Base-by-base conservation (phyloP, 1,140 invertebrate genomes). In the Campoletis sonorensis region DNA sequence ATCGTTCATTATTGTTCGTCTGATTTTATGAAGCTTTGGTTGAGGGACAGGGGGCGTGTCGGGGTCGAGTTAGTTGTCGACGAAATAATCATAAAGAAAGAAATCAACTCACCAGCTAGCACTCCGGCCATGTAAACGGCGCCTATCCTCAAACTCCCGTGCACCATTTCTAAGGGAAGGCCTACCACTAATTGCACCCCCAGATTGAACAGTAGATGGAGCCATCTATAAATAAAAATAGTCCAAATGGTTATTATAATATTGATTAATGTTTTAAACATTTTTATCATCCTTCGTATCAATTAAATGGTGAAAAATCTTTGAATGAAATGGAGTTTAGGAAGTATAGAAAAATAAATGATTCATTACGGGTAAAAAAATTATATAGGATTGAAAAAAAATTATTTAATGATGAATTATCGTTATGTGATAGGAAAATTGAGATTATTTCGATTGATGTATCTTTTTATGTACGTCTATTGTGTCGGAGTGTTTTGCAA, bases 111-210 rank as follows among this genome's bases (percentile, higher is more conserved):
- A 87, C 97, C 97, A 83, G 98, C 97, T 80, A 98, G 92, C 27
- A 99, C 98, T 67, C 98, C 98, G 7, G 98, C 96, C 92, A 98
- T 95, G 92, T 99, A 99, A 78, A 99, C 97, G 79, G 96, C 95
- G 23, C 95, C 96, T 85, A 98, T 97, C 83, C 98, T 94, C 71
- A 95, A 93, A 33, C 96, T 97, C 7, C 97, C 98, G 90, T 99
- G 98, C n/a, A 98, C 97, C 98, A 99, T 99, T 93, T 99, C 98
- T 85, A 99, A 90, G 0, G 98, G 98, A 81, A 98, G 93, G 58
- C 98, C 98, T 83, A 99, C 96, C 81, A 97, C 91, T 81, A 98
- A 92, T 93, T 99, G 98, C 30, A 99, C 97, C 33, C 97, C 94
- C 84, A 99, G 94, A 93, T 99, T 99, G 93, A 99, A 99, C 30